Percentiles rank a stretch among this genome's conserved stretches.
phyloP scores from a whole-genome alignment of 2,797 vertebrate genomes.

The Pipistrellus pipistrellus region DNA sequence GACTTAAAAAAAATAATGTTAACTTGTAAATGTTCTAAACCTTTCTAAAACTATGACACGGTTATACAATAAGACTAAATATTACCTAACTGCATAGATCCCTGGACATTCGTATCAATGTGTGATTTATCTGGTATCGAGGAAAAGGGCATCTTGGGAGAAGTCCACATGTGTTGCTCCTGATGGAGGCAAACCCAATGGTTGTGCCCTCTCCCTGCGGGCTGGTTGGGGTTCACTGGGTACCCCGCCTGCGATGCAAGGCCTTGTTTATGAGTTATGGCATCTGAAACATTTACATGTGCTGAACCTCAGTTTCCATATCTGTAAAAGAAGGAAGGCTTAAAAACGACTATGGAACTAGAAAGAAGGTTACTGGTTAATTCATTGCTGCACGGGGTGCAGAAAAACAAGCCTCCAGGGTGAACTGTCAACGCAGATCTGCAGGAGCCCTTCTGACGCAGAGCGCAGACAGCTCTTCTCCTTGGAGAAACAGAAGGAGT shows the following conservation, averaged over 20 bases:
- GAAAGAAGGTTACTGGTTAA: background rate
- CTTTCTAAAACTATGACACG: background rate
- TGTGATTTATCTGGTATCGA: background rate
- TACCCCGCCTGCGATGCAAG: background rate
- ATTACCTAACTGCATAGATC: background rate
- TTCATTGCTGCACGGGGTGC: rapidly evolving
- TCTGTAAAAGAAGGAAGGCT: background rate
- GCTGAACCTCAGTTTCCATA: background rate
- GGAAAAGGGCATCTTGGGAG: background rate
- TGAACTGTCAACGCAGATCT: background rate
- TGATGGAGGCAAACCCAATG: background rate
- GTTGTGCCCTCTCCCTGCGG: background rate
- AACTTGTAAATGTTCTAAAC: background rate
- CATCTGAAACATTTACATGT: background rate
- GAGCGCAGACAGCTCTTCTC: background rate
- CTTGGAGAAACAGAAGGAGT: constrained; percentile 47
- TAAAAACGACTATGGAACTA: constrained; percentile 13
- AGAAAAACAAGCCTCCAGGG: background rate
- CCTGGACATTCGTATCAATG: background rate
- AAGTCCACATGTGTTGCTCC: background rate
- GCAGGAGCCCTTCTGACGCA: background rate
- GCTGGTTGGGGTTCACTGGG: background rate
- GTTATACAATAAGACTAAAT: background rate
- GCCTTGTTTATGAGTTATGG: background rate
- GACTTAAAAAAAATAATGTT: constrained; percentile 28